Conservation (phyloP, 1,140 invertebrate genomes). For the Sycophila sp. region DNA sequence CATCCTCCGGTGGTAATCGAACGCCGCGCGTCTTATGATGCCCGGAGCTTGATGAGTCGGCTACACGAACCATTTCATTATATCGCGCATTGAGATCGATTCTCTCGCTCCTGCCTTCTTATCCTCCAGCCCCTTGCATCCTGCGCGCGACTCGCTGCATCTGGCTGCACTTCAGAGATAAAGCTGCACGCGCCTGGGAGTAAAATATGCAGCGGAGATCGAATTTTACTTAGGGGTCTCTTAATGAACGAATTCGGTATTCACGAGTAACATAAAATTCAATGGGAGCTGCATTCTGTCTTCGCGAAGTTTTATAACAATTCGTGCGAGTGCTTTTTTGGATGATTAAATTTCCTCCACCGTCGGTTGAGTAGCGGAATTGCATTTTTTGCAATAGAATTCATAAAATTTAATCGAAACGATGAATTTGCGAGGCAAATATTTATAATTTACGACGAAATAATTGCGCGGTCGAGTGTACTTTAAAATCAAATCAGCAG, state of each 20-base stretch:
- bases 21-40: background rate
- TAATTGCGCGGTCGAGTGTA: no score
- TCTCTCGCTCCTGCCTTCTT: background rate
- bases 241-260: conserved; percentile 1
- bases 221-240: conserved; percentile 17
- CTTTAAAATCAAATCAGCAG: no score
- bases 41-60: background rate
- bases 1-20: no score
- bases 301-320: no score
- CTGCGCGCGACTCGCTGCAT: background rate
- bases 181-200: background rate
- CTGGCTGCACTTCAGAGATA: conserved; percentile 14
- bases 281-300: background rate
- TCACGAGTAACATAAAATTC: conserved; percentile 14
- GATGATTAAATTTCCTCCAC: no score
- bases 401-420: no score
- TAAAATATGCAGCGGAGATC: conserved; percentile 22
- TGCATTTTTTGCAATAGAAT: no score
- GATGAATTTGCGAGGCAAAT: no score
- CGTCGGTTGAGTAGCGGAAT: no score
- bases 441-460: no score
- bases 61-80: background rate
- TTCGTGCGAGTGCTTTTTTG: no score
- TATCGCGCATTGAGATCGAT: background rate
- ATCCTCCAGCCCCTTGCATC: background rate